These are phyloP conservation scores for Hyperoplus immaculatus DNA, from an alignment of 2,797 vertebrate genomes.

Conservation along the genomic window DNA sequence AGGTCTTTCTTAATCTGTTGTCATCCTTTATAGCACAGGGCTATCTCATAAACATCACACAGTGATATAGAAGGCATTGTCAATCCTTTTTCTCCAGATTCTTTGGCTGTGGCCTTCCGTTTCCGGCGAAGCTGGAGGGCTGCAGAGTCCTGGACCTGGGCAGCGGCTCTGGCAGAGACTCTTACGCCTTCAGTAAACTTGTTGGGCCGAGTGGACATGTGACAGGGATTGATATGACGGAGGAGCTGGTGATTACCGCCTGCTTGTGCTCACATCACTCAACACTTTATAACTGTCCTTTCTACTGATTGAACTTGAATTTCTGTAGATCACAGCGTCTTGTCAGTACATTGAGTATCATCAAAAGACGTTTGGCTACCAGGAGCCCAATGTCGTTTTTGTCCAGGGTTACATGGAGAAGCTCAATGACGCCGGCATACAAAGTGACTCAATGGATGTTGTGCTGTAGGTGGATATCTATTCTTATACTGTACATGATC, in stretches of 20 bases:
- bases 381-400: slow-evolving; percentile 80
- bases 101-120: slow-evolving; percentile 90
- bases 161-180: slow-evolving; percentile 91
- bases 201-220: slow-evolving; percentile 87
- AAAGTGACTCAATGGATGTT: slow-evolving; percentile 78
- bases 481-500: background rate
- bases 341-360: slow-evolving; percentile 82
- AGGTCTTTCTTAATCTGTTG: background rate
- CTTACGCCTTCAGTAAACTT: slow-evolving; percentile 89
- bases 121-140: slow-evolving; percentile 86
- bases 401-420: slow-evolving; percentile 86
- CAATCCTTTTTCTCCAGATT: slow-evolving; percentile 80
- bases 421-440: slow-evolving; percentile 80
- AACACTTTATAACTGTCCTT: background rate
- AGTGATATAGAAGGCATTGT: background rate
- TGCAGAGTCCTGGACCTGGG: slow-evolving; percentile 90
- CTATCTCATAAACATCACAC: background rate
- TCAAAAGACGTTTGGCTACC: slow-evolving; percentile 81
- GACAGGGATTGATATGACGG: slow-evolving; percentile 90
- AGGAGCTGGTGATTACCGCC: slow-evolving; percentile 83
- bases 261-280: accelerated
- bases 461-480: slow-evolving; percentile 75
- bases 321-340: slow-evolving; percentile 71
- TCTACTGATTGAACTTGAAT: background rate
- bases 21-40: background rate